Evolutionary conservation across 1,140 invertebrate genomes (phyloP), one percentile per base, ranked within the genome.

Genomic region (Psix sp.): DNA sequence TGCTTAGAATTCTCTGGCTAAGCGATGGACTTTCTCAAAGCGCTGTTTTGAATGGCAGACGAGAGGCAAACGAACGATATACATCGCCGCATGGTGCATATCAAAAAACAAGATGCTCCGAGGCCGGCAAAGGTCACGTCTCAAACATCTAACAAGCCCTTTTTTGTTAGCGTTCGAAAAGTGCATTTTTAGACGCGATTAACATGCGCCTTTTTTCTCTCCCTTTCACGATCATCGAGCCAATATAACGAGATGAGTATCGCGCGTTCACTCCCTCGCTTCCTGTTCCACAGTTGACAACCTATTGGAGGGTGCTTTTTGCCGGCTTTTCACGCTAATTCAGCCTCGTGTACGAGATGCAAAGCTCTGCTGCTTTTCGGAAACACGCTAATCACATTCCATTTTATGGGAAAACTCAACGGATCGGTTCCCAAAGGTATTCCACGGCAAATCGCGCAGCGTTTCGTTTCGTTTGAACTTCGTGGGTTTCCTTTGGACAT

Each of bases 41-140:
- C 38, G 38, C 31, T 29, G 39, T 48, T 73, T 73, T 66, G 60
- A 66, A 73, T 66, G 70, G 70, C 70, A 66, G 70, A 60, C 60
- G 54, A 66, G 54, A 66, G 60, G 60, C 60, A 40, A 73, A 73
- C 60, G 70, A 60, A 65, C 68, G 68, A 65, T 65, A 73, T 51
- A 66, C 46, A 73, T 65, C 70, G 60, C 60, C 24, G 68, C 68
- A 54, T 65, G 59, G 60, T 72, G 60, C 70, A 73, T 65, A 60
- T 66, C 48, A 56, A 66, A 66, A 66, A 66, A 56, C 54, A 66
- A 46, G 36, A 60, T 40, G 60, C 62, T 62, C 21, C 40, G 48
- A 18, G 49, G 36, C 49, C 60, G 33, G 31, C 15, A 60, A 29
- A 62, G 70, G 62, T 67, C 70, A 66, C 56, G 56, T 74, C 62